Evolutionary conservation across 2,113 vertebrate genomes (phyloP).

Genomic region (Puma concolor): DNA sequence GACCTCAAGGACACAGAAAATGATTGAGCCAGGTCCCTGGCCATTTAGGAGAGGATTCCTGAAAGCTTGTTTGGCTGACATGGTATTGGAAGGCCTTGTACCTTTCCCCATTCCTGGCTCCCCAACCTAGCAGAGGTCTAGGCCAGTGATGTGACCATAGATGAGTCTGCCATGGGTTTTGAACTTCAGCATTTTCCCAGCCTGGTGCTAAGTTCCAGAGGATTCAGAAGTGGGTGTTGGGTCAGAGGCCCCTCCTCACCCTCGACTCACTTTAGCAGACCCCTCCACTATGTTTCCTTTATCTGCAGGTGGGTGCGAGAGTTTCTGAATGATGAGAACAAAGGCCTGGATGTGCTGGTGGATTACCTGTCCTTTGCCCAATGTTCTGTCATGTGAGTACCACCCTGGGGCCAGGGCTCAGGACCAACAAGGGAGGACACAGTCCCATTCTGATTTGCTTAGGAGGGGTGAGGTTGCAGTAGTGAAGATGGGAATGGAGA

Average conservation of each 20-base stretch:
- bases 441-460: background rate
- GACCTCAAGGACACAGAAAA: background rate
- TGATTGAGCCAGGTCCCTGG: background rate
- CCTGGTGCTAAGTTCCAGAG: background rate
- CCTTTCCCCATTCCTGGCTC: background rate
- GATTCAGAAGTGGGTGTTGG: background rate
- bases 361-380: slow-evolving; percentile 98
- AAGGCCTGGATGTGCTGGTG: slow-evolving; percentile 96
- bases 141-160: background rate
- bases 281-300: background rate
- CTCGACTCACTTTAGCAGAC: background rate
- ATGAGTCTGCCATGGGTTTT: background rate
- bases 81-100: background rate
- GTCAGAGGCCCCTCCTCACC: background rate
- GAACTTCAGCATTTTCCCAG: background rate
- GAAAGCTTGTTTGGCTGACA: background rate
- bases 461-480: background rate
- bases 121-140: background rate
- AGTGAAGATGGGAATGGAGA: background rate
- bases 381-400: slow-evolving; percentile 97
- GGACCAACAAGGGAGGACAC: background rate
- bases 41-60: background rate
- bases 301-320: slow-evolving; percentile 95
- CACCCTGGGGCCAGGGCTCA: background rate
- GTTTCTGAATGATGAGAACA: slow-evolving; percentile 98